Conservation (phyloP, 2,113 vertebrate species). For the Oreotragus oreotragus region DNA sequence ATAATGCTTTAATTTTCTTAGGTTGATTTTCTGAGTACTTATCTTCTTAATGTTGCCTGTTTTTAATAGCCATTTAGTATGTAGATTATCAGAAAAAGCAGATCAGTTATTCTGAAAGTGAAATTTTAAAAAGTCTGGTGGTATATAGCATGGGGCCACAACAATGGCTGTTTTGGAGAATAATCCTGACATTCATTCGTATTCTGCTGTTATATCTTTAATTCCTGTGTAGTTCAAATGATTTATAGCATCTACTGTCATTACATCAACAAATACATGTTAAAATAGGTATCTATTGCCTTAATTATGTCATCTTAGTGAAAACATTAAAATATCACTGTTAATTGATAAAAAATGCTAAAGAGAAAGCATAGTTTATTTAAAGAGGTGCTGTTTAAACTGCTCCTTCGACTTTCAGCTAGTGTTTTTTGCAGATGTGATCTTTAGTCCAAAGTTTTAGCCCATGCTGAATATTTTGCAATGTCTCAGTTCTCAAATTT, state of each 20-base stretch:
- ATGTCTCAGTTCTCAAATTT: constrained; percentile 21
- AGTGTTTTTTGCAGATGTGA: neutral
- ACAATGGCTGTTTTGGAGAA: neutral
- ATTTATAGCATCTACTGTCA: neutral
- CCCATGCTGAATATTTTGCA: neutral
- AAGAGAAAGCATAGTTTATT: neutral
- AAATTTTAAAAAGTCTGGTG: neutral
- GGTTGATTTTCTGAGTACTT: too few relatives aligned
- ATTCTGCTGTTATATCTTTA: neutral
- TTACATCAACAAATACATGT: neutral
- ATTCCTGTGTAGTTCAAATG: neutral
- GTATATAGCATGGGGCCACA: neutral
- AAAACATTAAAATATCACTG: neutral
- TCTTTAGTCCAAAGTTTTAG: neutral
- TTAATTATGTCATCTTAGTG: constrained; percentile 11
- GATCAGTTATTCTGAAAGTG: too few relatives aligned
- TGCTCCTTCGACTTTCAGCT: neutral
- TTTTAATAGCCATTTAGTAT: too few relatives aligned
- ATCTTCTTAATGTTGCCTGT: too few relatives aligned
- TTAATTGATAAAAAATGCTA: neutral
- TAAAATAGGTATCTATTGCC: neutral
- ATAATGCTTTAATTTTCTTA: too few relatives aligned
- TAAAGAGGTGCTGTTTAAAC: neutral
- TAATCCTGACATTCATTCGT: neutral
- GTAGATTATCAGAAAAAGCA: too few relatives aligned